These are phyloP conservation scores for Blastobasis adustella DNA, from an alignment of 2,888 invertebrate species.

Conservation along the genomic window DNA sequence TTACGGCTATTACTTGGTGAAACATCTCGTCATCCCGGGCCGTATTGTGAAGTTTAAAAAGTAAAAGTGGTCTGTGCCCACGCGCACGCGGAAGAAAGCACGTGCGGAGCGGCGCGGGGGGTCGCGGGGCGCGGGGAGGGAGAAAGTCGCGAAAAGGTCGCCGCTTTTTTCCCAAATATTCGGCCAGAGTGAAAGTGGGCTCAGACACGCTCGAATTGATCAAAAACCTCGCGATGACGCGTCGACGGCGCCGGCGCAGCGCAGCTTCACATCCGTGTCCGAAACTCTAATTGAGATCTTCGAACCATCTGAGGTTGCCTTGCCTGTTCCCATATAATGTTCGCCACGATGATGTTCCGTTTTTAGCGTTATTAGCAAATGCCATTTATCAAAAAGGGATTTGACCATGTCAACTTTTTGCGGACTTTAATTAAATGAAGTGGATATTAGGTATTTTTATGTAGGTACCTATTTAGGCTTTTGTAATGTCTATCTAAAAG, in stretches of 20 bases:
- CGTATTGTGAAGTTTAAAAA: conserved; percentile 33
- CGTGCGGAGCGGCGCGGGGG: conserved; percentile 22
- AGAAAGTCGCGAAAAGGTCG: conserved; percentile 73
- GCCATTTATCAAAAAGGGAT: neutral
- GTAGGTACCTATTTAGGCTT: too few relatives aligned
- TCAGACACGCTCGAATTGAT: conserved; percentile 48
- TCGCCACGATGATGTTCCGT: neutral
- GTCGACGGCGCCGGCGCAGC: conserved; percentile 5
- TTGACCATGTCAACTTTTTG: neutral
- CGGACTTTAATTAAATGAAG: too few relatives aligned
- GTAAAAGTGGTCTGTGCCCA: conserved; percentile 57
- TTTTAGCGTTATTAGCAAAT: neutral
- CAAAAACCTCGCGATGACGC: conserved; percentile 30
- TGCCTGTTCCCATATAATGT: neutral
- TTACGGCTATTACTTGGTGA: too few relatives aligned
- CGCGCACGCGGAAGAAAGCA: conserved; percentile 58
- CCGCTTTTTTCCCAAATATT: conserved; percentile 72
- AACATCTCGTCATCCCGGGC: too few relatives aligned
- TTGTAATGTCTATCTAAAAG: too few relatives aligned
- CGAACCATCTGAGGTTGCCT: neutral
- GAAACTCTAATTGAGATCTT: neutral
- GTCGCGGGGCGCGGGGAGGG: conserved; percentile 28
- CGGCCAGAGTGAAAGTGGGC: conserved; percentile 58
- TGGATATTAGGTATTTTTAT: too few relatives aligned
- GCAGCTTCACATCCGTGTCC: neutral